Base-by-base conservation (phyloP, 2,888 invertebrate species). In the Hemaris fuciformis region DNA sequence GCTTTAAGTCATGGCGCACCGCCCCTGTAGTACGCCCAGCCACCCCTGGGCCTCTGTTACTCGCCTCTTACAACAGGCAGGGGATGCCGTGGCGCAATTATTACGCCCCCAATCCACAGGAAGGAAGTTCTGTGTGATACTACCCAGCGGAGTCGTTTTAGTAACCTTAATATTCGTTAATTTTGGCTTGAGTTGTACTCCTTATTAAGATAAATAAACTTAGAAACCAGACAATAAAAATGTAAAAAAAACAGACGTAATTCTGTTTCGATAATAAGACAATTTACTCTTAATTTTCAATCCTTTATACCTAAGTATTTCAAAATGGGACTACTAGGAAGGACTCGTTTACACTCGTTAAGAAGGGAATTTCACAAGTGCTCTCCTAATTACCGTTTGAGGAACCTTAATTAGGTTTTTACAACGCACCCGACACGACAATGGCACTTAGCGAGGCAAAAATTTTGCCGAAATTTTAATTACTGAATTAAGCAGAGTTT, bases 371-470 rank as follows among this genome's bases (percentile, higher is more conserved):
- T n/a, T n/a, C 4, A n/a, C 38, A 3, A 43, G 31, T 31, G 10
- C 46, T 42, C 58, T 53, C 60, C 57, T 53, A 62, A 64, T 66
- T 67, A 67, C 13, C 59, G 42, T 41, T 57, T 65, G 57, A 38
- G 61, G 38, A 48, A 65, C 22, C 62, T 48, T 69, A 70, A 73
- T 75, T 69, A 65, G 62, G 60, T 69, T 66, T 67, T 45, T 59
- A 57, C 57, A 1, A 7, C 31, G 27, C 0, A 31, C 43, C 31
- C 20, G 20, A 45, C 43, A 5, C 20, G 25, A 5, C 25, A 45
- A 43, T 58, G 25, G 4, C 7, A 27, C 1, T n/a, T 18, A 20
- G 20, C 20, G 18, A n/a, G n/a, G 25, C 25, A 48, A 48, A 15
- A 48, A 48, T 25, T 27, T n/a, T 1, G n/a, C 23, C 25, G 2